These are phyloP conservation scores for Eueides isabella DNA, from an alignment of 1,140 invertebrate species.

Conservation along the genomic window DNA sequence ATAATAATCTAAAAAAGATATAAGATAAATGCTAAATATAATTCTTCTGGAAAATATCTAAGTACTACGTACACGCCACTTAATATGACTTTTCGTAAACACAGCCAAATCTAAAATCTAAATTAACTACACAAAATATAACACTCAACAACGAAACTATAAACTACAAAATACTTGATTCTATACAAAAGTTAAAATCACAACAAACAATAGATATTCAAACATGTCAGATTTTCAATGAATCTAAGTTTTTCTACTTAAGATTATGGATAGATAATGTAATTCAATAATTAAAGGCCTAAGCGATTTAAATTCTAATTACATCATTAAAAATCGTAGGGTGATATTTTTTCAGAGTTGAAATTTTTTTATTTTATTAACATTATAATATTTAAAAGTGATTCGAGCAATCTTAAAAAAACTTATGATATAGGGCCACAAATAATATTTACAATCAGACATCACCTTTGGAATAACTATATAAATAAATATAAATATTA, in stretches of 20 bases:
- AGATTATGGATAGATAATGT: neutral
- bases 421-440: no score
- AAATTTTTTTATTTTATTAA: no score
- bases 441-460: no score
- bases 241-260: neutral
- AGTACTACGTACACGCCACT: neutral
- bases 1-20: neutral
- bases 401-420: no score
- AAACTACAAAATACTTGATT: no score
- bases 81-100: conserved; percentile 30
- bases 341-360: no score
- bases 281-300: neutral
- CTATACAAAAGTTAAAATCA: neutral
- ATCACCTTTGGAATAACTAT: no score
- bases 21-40: neutral
- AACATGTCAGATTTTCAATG: neutral
- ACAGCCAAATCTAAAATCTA: conserved; percentile 22
- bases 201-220: neutral
- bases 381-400: no score
- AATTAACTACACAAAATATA: neutral
- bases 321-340: neutral
- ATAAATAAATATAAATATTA: no score
- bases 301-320: neutral
- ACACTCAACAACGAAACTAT: neutral
- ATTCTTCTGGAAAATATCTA: no score